These are phyloP conservation scores for Latrodectus hesperus DNA, from an alignment of 2,888 invertebrate species.

Conservation along the genomic window DNA sequence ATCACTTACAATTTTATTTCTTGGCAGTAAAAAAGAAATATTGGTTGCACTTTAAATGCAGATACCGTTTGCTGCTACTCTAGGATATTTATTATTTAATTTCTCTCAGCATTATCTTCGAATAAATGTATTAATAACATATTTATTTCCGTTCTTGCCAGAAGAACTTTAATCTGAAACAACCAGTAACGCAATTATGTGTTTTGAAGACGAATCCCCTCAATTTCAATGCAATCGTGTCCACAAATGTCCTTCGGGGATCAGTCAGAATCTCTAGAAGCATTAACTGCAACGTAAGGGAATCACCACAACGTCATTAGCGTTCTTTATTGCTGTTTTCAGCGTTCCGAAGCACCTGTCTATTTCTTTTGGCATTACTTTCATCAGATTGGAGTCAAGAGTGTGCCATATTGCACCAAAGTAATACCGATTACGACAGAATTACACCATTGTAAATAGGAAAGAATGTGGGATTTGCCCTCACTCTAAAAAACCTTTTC, in stretches of 20 bases:
- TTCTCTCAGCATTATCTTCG: too few relatives aligned
- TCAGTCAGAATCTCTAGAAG: not conserved
- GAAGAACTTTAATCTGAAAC: too few relatives aligned
- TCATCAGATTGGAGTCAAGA: not conserved
- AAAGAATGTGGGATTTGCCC: too few relatives aligned
- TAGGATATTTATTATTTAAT: too few relatives aligned
- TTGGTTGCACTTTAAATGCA: too few relatives aligned
- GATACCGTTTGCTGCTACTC: too few relatives aligned
- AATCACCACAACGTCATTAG: conserved; percentile 22
- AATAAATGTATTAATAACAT: too few relatives aligned
- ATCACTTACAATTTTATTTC: too few relatives aligned
- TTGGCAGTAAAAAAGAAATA: too few relatives aligned
- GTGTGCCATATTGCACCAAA: not conserved
- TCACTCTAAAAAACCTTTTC: too few relatives aligned
- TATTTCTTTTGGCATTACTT: conserved; percentile 29
- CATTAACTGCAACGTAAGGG: conserved; percentile 33
- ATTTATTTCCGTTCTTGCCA: too few relatives aligned
- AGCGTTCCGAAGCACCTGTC: conserved; percentile 33
- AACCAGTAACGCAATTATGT: not conserved
- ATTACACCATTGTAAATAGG: too few relatives aligned
- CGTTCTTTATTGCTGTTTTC: conserved; percentile 28
- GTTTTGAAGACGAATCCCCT: conserved; percentile 5
- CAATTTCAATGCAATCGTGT: conserved; percentile 7
- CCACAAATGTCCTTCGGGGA: conserved; percentile 16
- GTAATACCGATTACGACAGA: not conserved